Percentiles rank a stretch among this genome's conserved stretches.
Evolutionary conservation across 92 coral and sea anemone genomes (phyloP).

Genomic region (Paragorgia papillata): DNA sequence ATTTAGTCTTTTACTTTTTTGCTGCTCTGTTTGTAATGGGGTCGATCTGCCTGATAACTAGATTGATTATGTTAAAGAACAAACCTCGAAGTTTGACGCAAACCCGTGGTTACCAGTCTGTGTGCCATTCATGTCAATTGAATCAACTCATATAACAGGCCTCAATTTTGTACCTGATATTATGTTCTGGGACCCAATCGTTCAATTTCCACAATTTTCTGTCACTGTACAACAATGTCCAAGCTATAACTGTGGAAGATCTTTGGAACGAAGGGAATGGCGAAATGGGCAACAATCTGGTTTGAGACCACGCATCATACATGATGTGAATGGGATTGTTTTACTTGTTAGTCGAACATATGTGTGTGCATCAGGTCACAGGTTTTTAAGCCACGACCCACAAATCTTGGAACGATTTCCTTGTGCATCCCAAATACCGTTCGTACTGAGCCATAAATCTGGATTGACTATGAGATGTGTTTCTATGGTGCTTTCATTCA

Average conservation of each 20-base stretch:
- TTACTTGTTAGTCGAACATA: constrained; percentile 44
- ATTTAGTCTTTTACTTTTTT: too few relatives aligned
- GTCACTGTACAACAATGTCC: too few relatives aligned
- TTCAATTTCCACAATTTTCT: constrained; percentile 5
- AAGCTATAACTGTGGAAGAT: background rate
- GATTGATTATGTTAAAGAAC: too few relatives aligned
- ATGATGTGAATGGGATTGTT: constrained; percentile 10
- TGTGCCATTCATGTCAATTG: too few relatives aligned
- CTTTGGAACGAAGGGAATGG: constrained; percentile 24
- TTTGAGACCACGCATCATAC: constrained; percentile 25
- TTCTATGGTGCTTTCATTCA: constrained; percentile 30
- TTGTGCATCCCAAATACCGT: constrained; percentile 29
- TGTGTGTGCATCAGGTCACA: constrained; percentile 48
- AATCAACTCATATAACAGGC: too few relatives aligned
- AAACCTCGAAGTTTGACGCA: too few relatives aligned
- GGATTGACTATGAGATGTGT: constrained; percentile 57
- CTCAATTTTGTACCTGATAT: constrained; percentile 14
- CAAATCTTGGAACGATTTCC: constrained; percentile 10
- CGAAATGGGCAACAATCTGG: constrained; percentile 31
- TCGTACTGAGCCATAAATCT: constrained; percentile 38
- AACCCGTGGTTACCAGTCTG: too few relatives aligned
- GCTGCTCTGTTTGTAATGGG: too few relatives aligned
- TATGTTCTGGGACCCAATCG: constrained; percentile 52
- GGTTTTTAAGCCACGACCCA: constrained; percentile 40
- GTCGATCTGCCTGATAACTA: too few relatives aligned